These are phyloP conservation scores for Cacatua alba DNA, from an alignment of 2,113 vertebrate genomes.

Conservation along the genomic window DNA sequence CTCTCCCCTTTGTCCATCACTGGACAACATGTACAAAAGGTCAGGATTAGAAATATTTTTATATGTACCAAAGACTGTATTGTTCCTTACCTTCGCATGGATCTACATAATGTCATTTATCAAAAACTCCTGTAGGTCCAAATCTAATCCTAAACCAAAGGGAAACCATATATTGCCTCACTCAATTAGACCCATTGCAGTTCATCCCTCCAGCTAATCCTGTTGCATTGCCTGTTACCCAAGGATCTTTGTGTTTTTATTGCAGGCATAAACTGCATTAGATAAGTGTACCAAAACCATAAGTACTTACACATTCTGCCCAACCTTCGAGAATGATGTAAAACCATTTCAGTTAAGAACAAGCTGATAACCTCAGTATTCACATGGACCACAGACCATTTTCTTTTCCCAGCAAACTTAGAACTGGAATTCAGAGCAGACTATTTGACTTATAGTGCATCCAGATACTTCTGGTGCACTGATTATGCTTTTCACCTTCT, in stretches of 20 bases:
- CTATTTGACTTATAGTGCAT: conserved; percentile 44
- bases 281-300: neutral
- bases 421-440: conserved; percentile 54
- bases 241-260: neutral
- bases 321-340: neutral
- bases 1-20: neutral
- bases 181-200: neutral
- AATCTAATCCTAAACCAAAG: neutral
- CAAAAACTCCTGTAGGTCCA: neutral
- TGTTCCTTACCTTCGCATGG: neutral
- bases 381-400: conserved; percentile 26
- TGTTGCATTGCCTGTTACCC: neutral
- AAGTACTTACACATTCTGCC: conserved; percentile 25
- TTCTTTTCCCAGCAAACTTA: conserved; percentile 46
- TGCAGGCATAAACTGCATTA: neutral
- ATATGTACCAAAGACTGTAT: neutral
- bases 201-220: conserved; percentile 30
- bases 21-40: neutral
- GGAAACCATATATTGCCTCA: neutral
- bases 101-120: neutral
- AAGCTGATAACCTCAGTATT: neutral
- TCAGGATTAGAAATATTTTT: conserved; percentile 1
- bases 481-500: conserved; percentile 64
- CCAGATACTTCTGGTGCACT: conserved; percentile 36
- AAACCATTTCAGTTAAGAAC: neutral